Percentiles rank a stretch among this genome's conserved stretches.
These are phyloP conservation scores for Megaceryle torquata DNA, from an alignment of 2,113 vertebrate genomes.

Conservation along the genomic window DNA sequence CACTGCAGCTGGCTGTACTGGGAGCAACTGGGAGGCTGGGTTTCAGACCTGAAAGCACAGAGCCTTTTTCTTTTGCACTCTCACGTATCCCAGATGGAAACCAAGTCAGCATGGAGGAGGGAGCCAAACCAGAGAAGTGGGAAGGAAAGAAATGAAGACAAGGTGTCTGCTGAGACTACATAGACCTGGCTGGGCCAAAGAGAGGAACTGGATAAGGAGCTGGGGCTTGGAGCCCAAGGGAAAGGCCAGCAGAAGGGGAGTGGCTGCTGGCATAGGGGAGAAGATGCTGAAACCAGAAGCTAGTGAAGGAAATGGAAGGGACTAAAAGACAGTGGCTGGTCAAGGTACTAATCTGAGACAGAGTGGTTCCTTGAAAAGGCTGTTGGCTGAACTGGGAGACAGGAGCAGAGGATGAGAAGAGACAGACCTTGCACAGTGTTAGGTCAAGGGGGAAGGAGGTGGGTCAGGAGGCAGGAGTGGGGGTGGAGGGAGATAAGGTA, in stretches of 20 bases:
- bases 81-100: neutral
- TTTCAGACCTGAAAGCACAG: neutral
- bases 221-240: neutral
- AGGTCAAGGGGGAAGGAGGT: neutral
- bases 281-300: neutral
- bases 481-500: fast-evolving
- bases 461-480: neutral
- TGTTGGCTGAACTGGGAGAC: neutral
- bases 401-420: neutral
- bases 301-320: neutral
- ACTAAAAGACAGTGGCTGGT: neutral
- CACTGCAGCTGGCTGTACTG: neutral
- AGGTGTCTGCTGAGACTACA: neutral
- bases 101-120: neutral
- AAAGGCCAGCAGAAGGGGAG: neutral
- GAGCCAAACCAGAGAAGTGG: neutral
- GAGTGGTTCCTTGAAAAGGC: neutral
- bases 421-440: neutral
- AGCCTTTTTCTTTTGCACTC: neutral
- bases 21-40: neutral
- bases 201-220: neutral
- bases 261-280: neutral
- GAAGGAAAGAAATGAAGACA: neutral
- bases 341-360: neutral
- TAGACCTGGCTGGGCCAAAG: neutral